phyloP scores from a whole-genome alignment of 2,888 invertebrate genomes.

The Crematogaster levior region DNA sequence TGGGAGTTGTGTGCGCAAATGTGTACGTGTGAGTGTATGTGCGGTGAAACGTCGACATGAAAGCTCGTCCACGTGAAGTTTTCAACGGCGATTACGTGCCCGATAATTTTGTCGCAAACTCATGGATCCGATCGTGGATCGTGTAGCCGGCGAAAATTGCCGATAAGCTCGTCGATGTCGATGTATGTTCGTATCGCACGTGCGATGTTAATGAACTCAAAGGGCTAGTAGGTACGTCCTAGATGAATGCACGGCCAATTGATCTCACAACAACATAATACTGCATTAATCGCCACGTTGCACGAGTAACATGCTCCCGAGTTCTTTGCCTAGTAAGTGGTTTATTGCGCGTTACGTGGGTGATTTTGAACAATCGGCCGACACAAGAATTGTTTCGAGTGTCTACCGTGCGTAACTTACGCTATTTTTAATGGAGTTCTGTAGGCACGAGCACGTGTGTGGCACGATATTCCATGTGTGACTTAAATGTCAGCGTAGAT shows the following conservation, averaged over 20 bases:
- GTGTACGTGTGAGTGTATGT: not conserved
- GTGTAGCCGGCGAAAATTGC: not conserved
- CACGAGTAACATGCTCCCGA: not conserved
- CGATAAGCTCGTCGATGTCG: conserved; percentile 14
- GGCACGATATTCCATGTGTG: conserved; percentile 67
- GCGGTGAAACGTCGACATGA: conserved; percentile 2
- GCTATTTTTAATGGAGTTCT: conserved; percentile 63
- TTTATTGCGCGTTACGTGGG: not conserved
- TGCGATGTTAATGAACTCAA: not conserved
- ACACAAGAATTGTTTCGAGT: not conserved
- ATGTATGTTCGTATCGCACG: not conserved
- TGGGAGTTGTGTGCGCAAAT: not conserved
- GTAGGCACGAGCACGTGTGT: conserved; percentile 16
- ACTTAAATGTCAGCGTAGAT: conserved; percentile 63
- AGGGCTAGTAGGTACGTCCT: not conserved
- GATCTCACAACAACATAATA: conserved; percentile 9
- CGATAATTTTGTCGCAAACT: conserved; percentile 3
- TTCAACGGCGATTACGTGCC: conserved; percentile 15
- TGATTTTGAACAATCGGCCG: not conserved
- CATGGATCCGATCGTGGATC: not conserved
- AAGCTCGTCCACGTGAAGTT: conserved; percentile 18
- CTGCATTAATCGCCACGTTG: conserved; percentile 8
- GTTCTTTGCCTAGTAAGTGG: conserved; percentile 1
- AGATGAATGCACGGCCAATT: conserved; percentile 1
- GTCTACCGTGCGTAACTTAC: conserved; percentile 41